Percentiles rank a stretch among this genome's conserved stretches.
phyloP scores from a whole-genome alignment of 2,888 invertebrate species.

The Argyresthia albistria region DNA sequence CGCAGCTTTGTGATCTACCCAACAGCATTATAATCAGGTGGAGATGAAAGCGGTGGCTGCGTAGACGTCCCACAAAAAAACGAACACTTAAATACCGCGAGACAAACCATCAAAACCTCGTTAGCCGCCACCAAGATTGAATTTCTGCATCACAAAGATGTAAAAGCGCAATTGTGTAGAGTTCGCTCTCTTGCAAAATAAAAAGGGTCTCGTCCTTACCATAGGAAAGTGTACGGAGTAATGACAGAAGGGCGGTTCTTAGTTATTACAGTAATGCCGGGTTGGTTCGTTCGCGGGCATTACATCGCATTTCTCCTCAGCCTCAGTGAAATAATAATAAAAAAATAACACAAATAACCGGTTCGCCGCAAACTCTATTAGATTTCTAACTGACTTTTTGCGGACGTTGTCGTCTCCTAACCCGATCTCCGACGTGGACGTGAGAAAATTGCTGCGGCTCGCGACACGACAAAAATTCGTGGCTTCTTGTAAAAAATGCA shows the following conservation, averaged over 20 bases:
- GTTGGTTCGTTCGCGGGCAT: conserved; percentile 60
- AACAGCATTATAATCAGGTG: conserved; percentile 4
- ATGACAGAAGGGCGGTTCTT: conserved; percentile 62
- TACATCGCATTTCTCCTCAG: conserved; percentile 57
- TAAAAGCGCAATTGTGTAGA: conserved; percentile 37
- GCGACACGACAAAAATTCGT: background rate
- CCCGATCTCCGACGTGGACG: conserved; percentile 60
- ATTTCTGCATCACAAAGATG: conserved; percentile 13
- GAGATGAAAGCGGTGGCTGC: conserved; percentile 8
- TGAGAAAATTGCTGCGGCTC: conserved; percentile 52
- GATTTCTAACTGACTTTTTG: conserved; percentile 66
- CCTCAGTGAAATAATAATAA: conserved; percentile 44
- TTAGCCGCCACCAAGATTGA: conserved; percentile 14
- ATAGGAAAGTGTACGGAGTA: conserved; percentile 58
- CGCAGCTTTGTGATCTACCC: background rate
- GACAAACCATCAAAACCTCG: conserved; percentile 21
- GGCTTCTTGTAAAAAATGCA: background rate
- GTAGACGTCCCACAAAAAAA: conserved; percentile 13
- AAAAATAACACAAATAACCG: conserved; percentile 56
- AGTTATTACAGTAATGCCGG: conserved; percentile 66
- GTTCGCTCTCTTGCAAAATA: conserved; percentile 34
- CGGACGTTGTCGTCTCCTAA: conserved; percentile 59
- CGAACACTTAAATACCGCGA: conserved; percentile 9
- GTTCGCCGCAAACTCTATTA: conserved; percentile 68
- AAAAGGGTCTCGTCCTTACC: conserved; percentile 40